A percentile compares a stretch with the other conserved stretches of the same genome.
phyloP scores from a whole-genome alignment of 2,888 invertebrate species.

The Drosophila pegasa region DNA sequence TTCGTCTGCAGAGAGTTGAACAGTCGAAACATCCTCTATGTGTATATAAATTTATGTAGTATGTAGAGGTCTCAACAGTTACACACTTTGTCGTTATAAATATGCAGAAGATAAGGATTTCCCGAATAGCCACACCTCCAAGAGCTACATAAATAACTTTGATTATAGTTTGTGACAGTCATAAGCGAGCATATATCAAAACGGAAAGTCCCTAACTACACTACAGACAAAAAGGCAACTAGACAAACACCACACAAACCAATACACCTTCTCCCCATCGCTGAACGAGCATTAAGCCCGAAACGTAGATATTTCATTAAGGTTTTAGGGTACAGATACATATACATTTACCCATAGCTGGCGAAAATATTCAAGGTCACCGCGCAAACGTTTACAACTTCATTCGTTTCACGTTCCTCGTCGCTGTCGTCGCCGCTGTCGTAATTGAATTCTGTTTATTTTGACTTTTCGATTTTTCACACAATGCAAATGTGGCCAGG shows the following conservation, averaged over 20 bases:
- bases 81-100: no score
- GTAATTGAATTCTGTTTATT: constrained; percentile 75
- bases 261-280: background rate
- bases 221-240: background rate
- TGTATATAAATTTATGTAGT: no score
- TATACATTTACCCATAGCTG: constrained; percentile 47
- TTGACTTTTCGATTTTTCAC: constrained; percentile 80
- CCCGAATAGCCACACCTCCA: no score
- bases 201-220: background rate
- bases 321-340: constrained; percentile 46
- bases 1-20: background rate
- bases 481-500: constrained; percentile 60
- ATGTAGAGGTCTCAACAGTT: no score
- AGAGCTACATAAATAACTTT: no score
- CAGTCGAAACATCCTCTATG: no score
- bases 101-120: no score
- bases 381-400: constrained; percentile 67
- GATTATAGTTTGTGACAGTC: no score
- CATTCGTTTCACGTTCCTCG: constrained; percentile 47
- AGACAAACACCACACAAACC: background rate
- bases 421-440: constrained; percentile 3
- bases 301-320: constrained; percentile 55
- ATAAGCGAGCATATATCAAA: no score
- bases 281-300: background rate
- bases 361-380: constrained; percentile 65